Conservation (phyloP, 2,113 vertebrate genomes). For the Pogonocichla stellata region DNA sequence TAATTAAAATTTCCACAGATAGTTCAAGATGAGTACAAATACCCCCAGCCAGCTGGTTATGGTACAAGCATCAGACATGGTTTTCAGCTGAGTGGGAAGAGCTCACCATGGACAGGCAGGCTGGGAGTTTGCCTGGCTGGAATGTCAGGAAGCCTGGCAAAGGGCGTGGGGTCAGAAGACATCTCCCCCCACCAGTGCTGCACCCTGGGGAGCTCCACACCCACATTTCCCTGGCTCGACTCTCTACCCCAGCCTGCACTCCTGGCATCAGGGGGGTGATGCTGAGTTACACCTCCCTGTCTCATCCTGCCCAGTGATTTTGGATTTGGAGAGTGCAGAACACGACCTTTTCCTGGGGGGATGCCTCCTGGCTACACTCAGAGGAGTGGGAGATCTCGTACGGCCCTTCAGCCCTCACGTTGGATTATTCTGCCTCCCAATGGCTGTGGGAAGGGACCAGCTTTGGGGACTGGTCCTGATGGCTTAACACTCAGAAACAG, state of each 20-base stretch:
- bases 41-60: background rate
- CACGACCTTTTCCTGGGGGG: background rate
- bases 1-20: slow-evolving; percentile 48
- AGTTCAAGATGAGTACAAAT: slow-evolving; percentile 41
- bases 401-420: background rate
- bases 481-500: background rate
- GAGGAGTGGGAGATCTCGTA: background rate
- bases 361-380: rapidly evolving
- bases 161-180: background rate
- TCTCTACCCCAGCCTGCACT: background rate
- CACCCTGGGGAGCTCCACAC: background rate
- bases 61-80: background rate
- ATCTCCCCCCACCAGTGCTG: background rate
- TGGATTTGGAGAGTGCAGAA: background rate
- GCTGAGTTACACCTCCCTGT: background rate
- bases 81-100: background rate
- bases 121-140: background rate
- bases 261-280: background rate
- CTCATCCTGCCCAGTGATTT: background rate
- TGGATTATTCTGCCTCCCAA: background rate
- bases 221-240: background rate
- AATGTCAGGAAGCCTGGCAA: background rate
- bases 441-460: slow-evolving; percentile 6
- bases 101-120: background rate
- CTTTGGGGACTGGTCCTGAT: background rate